Base-by-base conservation (phyloP, 2,113 vertebrate genomes). In the Egretta garzetta region DNA sequence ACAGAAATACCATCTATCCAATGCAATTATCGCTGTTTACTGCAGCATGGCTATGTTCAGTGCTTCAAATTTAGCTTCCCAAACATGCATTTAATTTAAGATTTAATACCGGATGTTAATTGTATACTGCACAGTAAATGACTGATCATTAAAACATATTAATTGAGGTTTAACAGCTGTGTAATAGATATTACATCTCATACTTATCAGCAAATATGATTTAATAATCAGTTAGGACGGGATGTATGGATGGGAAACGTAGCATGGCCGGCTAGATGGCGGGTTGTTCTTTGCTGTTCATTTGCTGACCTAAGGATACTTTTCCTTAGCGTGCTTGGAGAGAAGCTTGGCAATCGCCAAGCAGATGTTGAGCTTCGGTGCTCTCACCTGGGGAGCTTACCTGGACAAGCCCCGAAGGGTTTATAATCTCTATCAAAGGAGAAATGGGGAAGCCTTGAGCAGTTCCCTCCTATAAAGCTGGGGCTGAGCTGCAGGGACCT, bases 81-180 rank as follows among this genome's bases (percentile, higher is more conserved):
- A 81, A 97, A 96, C 96, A 95, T 86, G 80, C 90, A 85, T 92
- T 97, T 96, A 94, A 96, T 96, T 95, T 87, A 92, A 79, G 93
- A 93, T 87, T 85, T 97, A 90, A 95, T 95, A 91, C 70, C 20
- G 77, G 90, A 86, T 96, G 96, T 94, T 97, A 95, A 97, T 95
- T 97, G 96, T 96, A 86, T 96, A 96, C 66, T 88, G 94, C 96
- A 90, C 86, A 85, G 93, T 89, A 94, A 97, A 96, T 5, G 86
- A 89, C 86, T 93, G 91, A 95, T 96, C 96, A 94, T 97, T 96
- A 96, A 96, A 96, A 96, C 92, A 67, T 96, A 97, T 95, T 97
- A 97, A 96, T 95, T 96, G 96, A 91, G 63, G 95, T 94, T 96
- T 96, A 96, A 95, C 97, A 97, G 93, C 95, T 96, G 92, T 94